A percentile compares a stretch with the other conserved stretches of the same genome.
phyloP scores from a whole-genome alignment of 2,113 vertebrate species.

The Myrmecobius fasciatus region DNA sequence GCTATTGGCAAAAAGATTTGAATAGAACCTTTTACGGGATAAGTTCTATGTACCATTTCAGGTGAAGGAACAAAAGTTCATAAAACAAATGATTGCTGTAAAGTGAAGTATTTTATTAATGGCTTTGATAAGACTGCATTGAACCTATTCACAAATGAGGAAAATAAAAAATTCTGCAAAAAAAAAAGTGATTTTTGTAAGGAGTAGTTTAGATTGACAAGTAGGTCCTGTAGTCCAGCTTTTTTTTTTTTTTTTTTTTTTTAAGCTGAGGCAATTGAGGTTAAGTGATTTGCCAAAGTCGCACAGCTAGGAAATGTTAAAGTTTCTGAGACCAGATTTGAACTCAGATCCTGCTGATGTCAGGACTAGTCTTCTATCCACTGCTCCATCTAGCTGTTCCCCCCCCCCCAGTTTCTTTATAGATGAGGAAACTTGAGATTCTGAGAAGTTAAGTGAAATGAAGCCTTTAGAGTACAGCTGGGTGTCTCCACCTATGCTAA shows the following conservation, averaged over 20 bases:
- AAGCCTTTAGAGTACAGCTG: not conserved
- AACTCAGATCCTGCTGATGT: too few species aligned
- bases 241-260: too few species aligned
- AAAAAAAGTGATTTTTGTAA: not conserved
- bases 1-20: not conserved
- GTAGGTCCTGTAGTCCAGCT: not conserved
- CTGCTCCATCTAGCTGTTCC: too few species aligned
- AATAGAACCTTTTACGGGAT: not conserved
- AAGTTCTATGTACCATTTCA: not conserved
- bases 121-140: not conserved
- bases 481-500: not conserved
- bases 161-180: not conserved
- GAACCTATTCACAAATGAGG: not conserved
- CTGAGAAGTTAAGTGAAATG: not conserved
- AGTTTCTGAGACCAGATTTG: too few species aligned
- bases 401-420: not conserved
- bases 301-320: too few species aligned
- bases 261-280: too few species aligned
- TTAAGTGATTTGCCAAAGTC: too few species aligned
- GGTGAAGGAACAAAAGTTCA: not conserved
- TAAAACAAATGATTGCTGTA: not conserved
- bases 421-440: not conserved
- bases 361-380: too few species aligned
- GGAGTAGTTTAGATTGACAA: not conserved
- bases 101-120: too few species aligned